Evolutionary conservation across 2,888 invertebrate species (phyloP), one percentile per base, ranked within the genome.

Genomic region (Hydraecia micacea): DNA sequence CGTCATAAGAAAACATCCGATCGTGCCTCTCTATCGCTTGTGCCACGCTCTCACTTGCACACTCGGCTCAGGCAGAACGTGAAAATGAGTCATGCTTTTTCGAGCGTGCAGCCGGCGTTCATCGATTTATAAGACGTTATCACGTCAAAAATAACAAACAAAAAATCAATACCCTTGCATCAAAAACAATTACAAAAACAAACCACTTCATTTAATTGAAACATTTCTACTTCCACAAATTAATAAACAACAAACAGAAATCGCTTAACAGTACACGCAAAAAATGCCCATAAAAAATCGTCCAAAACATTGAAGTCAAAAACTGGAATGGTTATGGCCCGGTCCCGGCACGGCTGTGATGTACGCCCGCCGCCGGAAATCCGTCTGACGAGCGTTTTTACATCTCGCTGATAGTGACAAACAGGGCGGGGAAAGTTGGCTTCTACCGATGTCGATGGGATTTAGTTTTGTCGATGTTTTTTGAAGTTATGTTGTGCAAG

Each of bases 321-420:
- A 79, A 78, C 77, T 84, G 89, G 82, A 87, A 91, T 87, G 92
- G 93, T 92, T 92, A 93, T 91, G 87, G 88, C 90, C 87, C 86
- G 82, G 85, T 86, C 85, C 86, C 84, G 85, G 88, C 77, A 77
- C 79, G 72, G 78, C 80, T 79, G 81, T 90, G 91, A 92, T 91
- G 89, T 93, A 92, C 88, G 90, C 86, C 77, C 83, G 88, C 85
- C 86, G 82, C 89, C 89, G 92, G 93, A 93, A 89, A 90, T 92
- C 93, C 91, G 93, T 90, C 86, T 89, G 88, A 90, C 85, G 86
- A 86, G 86, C 89, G 91, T 93, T 94, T 94, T 93, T 91, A 92
- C 93, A 91, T 91, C 89, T 90, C 91, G 90, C 83, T 90, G 90
- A 75, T 77, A 73, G 85, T 81, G 84, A 77, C 82, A 78, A 83